Percentiles rank a stretch among this genome's conserved stretches.
These are phyloP conservation scores for Harpagus bidentatus DNA, from an alignment of 2,113 vertebrate genomes.

Conservation along the genomic window DNA sequence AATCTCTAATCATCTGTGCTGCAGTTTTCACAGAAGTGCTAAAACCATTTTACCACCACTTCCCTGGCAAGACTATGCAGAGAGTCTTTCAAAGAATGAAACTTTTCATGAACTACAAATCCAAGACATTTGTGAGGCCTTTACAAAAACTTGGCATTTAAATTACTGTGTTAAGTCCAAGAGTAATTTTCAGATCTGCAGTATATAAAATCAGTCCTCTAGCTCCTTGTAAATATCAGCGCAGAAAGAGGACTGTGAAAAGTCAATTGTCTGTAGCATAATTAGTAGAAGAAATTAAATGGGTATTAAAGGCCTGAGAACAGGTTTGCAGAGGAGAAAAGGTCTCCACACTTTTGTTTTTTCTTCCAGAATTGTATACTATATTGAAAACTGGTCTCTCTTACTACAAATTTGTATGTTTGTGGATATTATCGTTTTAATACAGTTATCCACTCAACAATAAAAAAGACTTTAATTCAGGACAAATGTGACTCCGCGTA, in stretches of 20 bases:
- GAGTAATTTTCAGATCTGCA: constrained; percentile 44
- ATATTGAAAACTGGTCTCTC: not conserved
- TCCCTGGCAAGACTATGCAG: constrained; percentile 30
- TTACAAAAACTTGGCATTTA: constrained; percentile 55
- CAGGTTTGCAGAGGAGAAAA: not conserved
- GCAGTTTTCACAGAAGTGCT: constrained; percentile 41
- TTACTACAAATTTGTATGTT: not conserved
- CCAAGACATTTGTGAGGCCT: constrained; percentile 28
- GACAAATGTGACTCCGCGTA: not conserved
- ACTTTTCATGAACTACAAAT: constrained; percentile 51
- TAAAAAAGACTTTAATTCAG: not conserved
- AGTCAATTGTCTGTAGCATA: not conserved
- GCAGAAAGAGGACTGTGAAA: not conserved
- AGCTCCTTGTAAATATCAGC: constrained; percentile 39
- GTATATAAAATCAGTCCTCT: constrained; percentile 47
- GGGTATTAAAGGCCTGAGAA: not conserved
- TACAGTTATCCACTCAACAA: not conserved
- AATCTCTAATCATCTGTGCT: constrained; percentile 29
- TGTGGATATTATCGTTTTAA: not conserved
- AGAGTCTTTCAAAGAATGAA: constrained; percentile 34
- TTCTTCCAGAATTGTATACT: not conserved
- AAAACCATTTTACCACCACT: constrained; percentile 49
- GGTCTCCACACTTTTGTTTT: not conserved
- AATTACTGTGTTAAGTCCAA: constrained; percentile 31
- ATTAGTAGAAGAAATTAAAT: not conserved